Evolutionary conservation across 2,888 invertebrate genomes (phyloP).

Genomic region (Agriopis aurantiaria): DNA sequence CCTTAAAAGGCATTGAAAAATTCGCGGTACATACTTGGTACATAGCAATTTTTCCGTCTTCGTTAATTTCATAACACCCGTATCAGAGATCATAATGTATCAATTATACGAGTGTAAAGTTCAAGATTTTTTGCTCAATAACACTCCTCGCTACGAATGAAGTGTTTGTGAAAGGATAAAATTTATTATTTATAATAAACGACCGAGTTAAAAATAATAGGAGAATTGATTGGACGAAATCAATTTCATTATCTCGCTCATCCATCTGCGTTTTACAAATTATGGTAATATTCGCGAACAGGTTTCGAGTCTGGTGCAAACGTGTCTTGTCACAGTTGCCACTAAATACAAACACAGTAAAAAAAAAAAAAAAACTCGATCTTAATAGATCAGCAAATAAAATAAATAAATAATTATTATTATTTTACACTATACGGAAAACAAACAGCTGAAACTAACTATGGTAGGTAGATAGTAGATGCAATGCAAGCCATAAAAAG

Average conservation of each 20-base stretch:
- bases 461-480: no score
- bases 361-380: background rate
- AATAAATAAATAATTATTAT: no score
- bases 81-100: constrained; percentile 2
- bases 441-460: no score
- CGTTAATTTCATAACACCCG: background rate
- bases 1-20: background rate
- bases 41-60: constrained; percentile 4
- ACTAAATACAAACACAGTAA: constrained; percentile 5
- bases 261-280: constrained; percentile 25
- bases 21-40: background rate
- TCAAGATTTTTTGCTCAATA: constrained; percentile 24
- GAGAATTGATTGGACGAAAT: constrained; percentile 26
- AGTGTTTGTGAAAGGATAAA: constrained; percentile 24
- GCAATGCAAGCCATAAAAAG: no score
- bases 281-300: constrained; percentile 42
- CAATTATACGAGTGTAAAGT: constrained; percentile 21
- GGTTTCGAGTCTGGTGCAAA: constrained; percentile 34
- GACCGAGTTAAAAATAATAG: constrained; percentile 16
- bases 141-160: constrained; percentile 2
- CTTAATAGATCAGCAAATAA: background rate
- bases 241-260: constrained; percentile 25
- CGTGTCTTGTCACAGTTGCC: constrained; percentile 8
- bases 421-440: no score
- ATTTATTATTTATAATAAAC: constrained; percentile 20